These are phyloP conservation scores for Galendromus occidentalis DNA, from an alignment of 1,140 invertebrate genomes.

Conservation along the genomic window DNA sequence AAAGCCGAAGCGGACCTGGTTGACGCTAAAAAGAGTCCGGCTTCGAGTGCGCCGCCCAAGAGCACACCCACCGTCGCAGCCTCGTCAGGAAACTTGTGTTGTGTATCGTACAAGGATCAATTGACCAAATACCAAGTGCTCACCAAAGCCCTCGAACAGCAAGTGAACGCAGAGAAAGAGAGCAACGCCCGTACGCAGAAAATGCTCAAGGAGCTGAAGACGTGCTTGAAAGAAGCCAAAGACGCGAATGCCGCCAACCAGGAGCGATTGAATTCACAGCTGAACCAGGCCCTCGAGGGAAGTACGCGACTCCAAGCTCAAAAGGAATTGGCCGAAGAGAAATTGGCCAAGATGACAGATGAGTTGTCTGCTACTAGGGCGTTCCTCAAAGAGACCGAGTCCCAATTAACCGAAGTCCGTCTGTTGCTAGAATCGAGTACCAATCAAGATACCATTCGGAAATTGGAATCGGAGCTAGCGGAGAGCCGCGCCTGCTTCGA, in stretches of 20 bases:
- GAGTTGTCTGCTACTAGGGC: not conserved
- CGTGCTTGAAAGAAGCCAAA: not conserved
- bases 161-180: not conserved
- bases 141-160: slow-evolving; percentile 1
- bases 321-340: not conserved
- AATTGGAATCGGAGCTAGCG: not conserved
- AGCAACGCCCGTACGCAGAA: not conserved
- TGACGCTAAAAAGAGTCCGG: not conserved
- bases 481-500: not conserved
- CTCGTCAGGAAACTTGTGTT: not conserved
- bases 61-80: not conserved
- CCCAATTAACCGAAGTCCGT: not conserved
- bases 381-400: not conserved
- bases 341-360: not conserved
- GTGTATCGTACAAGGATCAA: slow-evolving; percentile 1
- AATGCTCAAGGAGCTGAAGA: not conserved
- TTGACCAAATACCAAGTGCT: slow-evolving; percentile 3
- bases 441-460: not conserved
- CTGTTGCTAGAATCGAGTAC: not conserved
- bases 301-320: not conserved
- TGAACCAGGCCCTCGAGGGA: not conserved
- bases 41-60: not conserved
- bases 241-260: not conserved
- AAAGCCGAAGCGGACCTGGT: not conserved
- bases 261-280: not conserved